Evolutionary conservation across 2,113 vertebrate genomes (phyloP).

Genomic region (Tricholaema leucomelas): DNA sequence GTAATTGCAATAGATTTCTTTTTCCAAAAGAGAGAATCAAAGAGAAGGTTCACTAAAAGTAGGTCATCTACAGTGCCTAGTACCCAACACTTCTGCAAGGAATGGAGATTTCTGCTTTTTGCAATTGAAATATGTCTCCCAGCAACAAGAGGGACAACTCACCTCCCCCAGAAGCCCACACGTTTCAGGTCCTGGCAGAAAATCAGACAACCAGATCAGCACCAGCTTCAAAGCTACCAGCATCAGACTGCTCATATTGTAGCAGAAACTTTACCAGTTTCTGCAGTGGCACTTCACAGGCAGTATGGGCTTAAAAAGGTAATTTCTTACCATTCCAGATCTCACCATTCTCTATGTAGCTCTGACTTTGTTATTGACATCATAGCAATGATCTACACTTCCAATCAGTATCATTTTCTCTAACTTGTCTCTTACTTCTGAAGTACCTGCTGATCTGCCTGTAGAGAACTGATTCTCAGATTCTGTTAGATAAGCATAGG

Average conservation of each 20-base stretch:
- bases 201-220: slow-evolving; percentile 57
- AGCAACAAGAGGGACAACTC: slow-evolving; percentile 65
- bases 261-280: slow-evolving; percentile 21
- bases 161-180: slow-evolving; percentile 55
- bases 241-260: slow-evolving; percentile 45
- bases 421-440: slow-evolving; percentile 1
- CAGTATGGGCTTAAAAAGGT: slow-evolving; percentile 23
- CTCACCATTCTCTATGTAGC: background rate
- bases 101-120: slow-evolving; percentile 56
- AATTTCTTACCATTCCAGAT: background rate
- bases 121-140: slow-evolving; percentile 65
- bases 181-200: slow-evolving; percentile 49
- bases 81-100: slow-evolving; percentile 28
- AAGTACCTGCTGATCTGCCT: background rate
- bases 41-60: slow-evolving; percentile 51
- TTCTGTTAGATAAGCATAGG: background rate
- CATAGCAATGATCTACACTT: background rate
- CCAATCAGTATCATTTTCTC: background rate
- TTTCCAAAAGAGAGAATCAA: slow-evolving; percentile 24
- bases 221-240: slow-evolving; percentile 58
- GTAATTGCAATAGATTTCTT: background rate
- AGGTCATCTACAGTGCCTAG: slow-evolving; percentile 42
- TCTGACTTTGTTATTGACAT: background rate
- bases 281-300: slow-evolving; percentile 41
- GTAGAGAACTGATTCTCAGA: background rate